A percentile compares a stretch with the other conserved stretches of the same genome.
Conservation (phyloP, 2,888 invertebrate genomes). For the Anticlea derivata region DNA sequence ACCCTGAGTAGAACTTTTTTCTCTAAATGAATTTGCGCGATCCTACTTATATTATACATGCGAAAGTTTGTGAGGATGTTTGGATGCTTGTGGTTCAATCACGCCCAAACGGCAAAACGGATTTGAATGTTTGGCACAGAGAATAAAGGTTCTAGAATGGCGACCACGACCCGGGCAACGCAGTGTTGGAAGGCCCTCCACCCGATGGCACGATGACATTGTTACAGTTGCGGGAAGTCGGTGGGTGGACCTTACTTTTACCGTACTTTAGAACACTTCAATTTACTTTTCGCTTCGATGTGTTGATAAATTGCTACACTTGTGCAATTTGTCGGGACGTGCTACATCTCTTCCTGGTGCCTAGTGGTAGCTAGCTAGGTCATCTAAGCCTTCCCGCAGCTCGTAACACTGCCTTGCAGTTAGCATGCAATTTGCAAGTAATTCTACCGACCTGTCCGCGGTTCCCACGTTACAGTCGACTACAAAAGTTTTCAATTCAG, state of each 20-base stretch:
- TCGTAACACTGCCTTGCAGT: conserved; percentile 15
- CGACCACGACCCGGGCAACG: no score
- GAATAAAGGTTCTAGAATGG: no score
- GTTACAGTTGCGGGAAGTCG: no score
- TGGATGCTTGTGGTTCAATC: no score
- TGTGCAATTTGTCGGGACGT: conserved; percentile 9
- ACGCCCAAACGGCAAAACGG: no score
- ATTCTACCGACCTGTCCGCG: conserved; percentile 18
- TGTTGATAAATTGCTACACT: conserved; percentile 1
- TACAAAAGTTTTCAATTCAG: background rate
- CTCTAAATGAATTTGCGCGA: background rate
- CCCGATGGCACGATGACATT: no score
- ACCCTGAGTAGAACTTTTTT: background rate
- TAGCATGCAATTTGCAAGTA: conserved; percentile 22
- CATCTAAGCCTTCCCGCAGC: conserved; percentile 12
- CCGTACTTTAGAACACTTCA: no score
- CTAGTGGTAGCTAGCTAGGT: conserved; percentile 9
- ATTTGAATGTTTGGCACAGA: no score
- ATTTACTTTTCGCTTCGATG: background rate
- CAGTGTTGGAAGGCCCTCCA: no score
- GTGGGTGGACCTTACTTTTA: no score
- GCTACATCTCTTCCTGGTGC: background rate
- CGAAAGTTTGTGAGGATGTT: no score
- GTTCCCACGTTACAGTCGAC: conserved; percentile 20
- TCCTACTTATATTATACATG: no score